Base-by-base conservation (phyloP, 2,113 vertebrate genomes). In the Delphinus delphis region DNA sequence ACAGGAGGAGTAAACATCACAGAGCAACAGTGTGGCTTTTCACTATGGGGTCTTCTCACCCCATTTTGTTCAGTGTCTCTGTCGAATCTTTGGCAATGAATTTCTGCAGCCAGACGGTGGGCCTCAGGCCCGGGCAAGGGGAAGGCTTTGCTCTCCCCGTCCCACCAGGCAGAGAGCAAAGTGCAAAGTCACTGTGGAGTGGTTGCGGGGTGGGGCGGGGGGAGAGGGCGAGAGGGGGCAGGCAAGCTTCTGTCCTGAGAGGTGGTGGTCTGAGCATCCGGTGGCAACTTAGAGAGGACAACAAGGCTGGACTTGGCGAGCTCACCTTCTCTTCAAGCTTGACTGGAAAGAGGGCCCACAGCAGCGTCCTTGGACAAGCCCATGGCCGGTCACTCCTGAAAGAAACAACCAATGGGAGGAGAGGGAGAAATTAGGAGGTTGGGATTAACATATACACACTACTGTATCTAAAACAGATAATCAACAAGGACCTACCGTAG, bases 51-150 rank as follows among this genome's bases (percentile, higher is more conserved):
- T 33, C 41, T 83, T 7, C 5, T 28, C 85, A 62, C 44, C 70
- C 47, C 26, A 0, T 26, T 25, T 41, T 7, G 47, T 68, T 81
- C 71, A 33, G 79, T 8, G 38, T 92, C 93, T 96, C 77, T 96
- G 82, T 50, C 1, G 87, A 87, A 80, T 97, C 97, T 97, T 97
- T 97, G 97, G 97, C 97, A 95, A 84, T 44, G 81, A 80, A 71
- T 74, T 90, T 93, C 85, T 73, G 93, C 80, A 80, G 88, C 96
- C 25, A 0, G 86, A 89, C 1, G 4, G 33, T 6, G 28, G 79
- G 73, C 80, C 58, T 90, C 53, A 6, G 60, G 79, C 71, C 79
- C 5, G 12, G 87, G 71, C 44, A 25, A 71, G 67, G 58, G 14
- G 50, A 21, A 70, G 67, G n/a, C 90, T 50, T 38, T 70, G 65